Evolutionary conservation across 2,113 vertebrate species (phyloP).

Genomic region (Isichthys henryi): DNA sequence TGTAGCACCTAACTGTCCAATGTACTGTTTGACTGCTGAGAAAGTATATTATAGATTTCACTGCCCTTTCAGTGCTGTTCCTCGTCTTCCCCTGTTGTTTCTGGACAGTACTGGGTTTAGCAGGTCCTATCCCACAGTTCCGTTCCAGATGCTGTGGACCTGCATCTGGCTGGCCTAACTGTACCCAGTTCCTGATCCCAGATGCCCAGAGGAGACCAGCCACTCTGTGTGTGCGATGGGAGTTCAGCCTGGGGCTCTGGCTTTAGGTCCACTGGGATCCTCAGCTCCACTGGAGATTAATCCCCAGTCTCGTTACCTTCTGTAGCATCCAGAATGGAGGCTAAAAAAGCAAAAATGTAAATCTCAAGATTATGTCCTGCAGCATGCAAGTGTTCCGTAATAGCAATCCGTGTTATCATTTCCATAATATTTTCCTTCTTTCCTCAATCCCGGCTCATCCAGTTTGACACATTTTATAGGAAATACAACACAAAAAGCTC

Average conservation of each 20-base stretch:
- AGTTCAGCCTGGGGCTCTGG: neutral
- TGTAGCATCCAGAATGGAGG: neutral
- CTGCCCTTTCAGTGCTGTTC: neutral
- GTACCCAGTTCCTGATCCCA: constrained; percentile 26
- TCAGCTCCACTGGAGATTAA: neutral
- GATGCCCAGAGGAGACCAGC: neutral
- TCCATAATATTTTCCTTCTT: neutral
- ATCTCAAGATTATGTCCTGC: neutral
- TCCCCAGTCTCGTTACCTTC: constrained; percentile 1
- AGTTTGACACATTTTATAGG: neutral
- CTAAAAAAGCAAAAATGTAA: neutral
- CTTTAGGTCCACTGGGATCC: neutral
- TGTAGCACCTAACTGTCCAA: neutral
- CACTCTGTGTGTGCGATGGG: neutral
- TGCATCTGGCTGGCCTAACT: neutral
- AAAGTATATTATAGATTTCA: neutral
- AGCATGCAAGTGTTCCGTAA: neutral
- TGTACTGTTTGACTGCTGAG: neutral
- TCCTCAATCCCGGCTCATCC: neutral
- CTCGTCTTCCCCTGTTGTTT: neutral
- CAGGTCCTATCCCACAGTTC: neutral
- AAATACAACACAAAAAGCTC: neutral
- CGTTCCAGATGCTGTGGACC: neutral
- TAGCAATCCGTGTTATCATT: neutral
- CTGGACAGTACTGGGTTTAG: neutral